A percentile compares a stretch with the other conserved stretches of the same genome.
Conservation (phyloP, 1,140 invertebrate species). For the Lamellibrachia luymesi region DNA sequence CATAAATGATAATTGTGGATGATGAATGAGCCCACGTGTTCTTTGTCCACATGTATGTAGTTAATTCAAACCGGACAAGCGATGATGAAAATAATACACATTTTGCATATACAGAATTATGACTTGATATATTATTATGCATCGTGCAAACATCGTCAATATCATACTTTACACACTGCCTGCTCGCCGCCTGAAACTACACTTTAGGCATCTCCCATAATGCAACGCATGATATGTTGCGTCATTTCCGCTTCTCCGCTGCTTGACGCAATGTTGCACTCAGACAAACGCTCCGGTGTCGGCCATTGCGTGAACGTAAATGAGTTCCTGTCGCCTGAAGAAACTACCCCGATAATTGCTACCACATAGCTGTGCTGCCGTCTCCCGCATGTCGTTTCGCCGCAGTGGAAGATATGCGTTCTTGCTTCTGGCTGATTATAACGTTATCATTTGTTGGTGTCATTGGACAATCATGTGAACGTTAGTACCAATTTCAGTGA, state of each 20-base stretch:
- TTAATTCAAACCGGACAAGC: too few species aligned
- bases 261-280: not conserved
- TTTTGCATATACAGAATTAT: too few species aligned
- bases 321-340: too few species aligned
- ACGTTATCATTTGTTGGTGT: not conserved
- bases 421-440: not conserved
- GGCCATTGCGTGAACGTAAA: not conserved
- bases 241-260: not conserved
- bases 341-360: not conserved
- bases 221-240: not conserved
- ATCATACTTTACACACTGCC: too few species aligned
- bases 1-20: too few species aligned
- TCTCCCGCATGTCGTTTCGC: not conserved
- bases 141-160: too few species aligned
- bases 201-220: not conserved
- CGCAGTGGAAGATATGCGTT: not conserved
- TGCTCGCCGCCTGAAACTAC: too few species aligned
- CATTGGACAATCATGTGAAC: not conserved
- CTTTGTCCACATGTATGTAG: too few species aligned
- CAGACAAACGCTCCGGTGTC: not conserved
- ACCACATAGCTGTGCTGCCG: not conserved
- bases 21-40: too few species aligned
- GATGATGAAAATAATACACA: too few species aligned
- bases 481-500: not conserved
- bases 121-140: too few species aligned